Evolutionary conservation across 2,888 invertebrate species (phyloP).

Genomic region (Gnatocerus cornutus): DNA sequence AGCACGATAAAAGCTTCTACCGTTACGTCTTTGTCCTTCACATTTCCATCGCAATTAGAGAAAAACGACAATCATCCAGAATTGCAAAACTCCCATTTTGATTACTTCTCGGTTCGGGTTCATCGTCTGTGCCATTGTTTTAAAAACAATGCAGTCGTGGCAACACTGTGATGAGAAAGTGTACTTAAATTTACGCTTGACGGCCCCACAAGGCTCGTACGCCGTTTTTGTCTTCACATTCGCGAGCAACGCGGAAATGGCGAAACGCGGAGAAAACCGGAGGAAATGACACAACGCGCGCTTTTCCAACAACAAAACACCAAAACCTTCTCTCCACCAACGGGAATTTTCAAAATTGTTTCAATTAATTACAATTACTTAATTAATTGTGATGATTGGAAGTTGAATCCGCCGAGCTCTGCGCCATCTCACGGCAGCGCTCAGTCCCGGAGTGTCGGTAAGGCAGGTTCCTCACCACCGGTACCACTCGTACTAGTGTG

Average conservation of each 20-base stretch:
- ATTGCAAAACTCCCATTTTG: not conserved
- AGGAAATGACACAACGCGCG: constrained; percentile 19
- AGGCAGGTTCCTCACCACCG: not conserved
- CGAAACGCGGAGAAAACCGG: constrained; percentile 10
- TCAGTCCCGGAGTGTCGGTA: not conserved
- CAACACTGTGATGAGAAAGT: constrained; percentile 64
- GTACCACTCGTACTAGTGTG: too few species aligned
- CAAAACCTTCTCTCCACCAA: too few species aligned
- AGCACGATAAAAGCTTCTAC: constrained; percentile 29
- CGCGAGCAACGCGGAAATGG: constrained; percentile 31
- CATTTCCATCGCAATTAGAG: constrained; percentile 28
- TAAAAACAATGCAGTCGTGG: constrained; percentile 58
- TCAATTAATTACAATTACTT: too few species aligned
- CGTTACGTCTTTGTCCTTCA: constrained; percentile 44
- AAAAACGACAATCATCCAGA: not conserved
- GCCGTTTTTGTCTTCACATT: constrained; percentile 20
- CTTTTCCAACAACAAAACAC: constrained; percentile 7
- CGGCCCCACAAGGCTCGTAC: constrained; percentile 55
- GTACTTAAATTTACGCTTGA: constrained; percentile 64
- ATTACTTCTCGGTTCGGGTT: constrained; percentile 27
- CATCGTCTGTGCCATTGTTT: constrained; percentile 56
- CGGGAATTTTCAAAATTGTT: not conserved
- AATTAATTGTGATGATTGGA: too few species aligned
- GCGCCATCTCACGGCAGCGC: constrained; percentile 1
- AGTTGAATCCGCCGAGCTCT: too few species aligned